Evolutionary conservation across 2,888 invertebrate species (phyloP).

Genomic region (Candidula unifasciata): DNA sequence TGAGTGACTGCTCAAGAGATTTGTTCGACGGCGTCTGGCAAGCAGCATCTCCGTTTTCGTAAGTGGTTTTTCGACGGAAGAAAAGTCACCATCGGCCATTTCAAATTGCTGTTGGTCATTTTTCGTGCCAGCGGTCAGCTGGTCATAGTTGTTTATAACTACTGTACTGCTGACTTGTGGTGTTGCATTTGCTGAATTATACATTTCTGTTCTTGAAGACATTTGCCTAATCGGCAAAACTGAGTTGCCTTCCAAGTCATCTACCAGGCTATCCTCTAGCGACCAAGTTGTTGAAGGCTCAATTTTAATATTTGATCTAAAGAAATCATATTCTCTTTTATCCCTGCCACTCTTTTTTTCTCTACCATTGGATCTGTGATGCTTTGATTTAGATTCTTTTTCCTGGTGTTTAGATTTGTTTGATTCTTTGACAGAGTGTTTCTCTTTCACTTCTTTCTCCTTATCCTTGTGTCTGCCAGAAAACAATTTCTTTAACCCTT

Average conservation of each 20-base stretch:
- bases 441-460: conserved; percentile 51
- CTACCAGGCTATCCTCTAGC: conserved; percentile 26
- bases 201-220: conserved; percentile 15
- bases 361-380: conserved; percentile 32
- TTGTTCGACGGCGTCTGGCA: conserved; percentile 67
- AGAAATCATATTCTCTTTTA: conserved; percentile 48
- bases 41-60: conserved; percentile 76
- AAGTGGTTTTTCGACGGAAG: conserved; percentile 54
- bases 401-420: conserved; percentile 13
- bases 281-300: conserved; percentile 42
- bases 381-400: conserved; percentile 25
- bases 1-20: conserved; percentile 49
- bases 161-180: not conserved
- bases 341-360: conserved; percentile 38
- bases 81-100: conserved; percentile 24
- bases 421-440: conserved; percentile 37
- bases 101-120: not conserved
- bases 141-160: not conserved
- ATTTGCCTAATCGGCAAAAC: not conserved
- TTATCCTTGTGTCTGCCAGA: conserved; percentile 49
- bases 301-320: conserved; percentile 38
- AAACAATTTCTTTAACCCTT: conserved; percentile 46
- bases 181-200: not conserved
- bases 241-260: not conserved
- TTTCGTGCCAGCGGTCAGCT: not conserved